Evolutionary conservation across 2,113 vertebrate species (phyloP).

Genomic region (Perca fluviatilis): DNA sequence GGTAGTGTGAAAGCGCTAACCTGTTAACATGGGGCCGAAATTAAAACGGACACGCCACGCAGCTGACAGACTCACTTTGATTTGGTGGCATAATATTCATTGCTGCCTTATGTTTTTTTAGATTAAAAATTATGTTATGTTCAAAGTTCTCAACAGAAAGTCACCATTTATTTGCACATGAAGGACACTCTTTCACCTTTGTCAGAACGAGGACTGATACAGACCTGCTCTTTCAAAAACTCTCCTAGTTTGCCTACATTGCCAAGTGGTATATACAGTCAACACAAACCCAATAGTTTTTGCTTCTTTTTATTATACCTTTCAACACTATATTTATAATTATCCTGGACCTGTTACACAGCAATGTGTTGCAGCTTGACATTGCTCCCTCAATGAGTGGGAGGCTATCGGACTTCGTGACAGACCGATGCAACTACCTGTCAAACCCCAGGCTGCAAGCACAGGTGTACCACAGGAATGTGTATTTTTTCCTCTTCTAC

Average conservation of each 20-base stretch:
- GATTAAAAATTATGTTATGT: background rate
- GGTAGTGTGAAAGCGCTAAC: no score
- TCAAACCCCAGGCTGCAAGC: slow-evolving; percentile 46
- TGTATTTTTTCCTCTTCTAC: slow-evolving; percentile 12
- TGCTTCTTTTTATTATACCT: slow-evolving; percentile 14
- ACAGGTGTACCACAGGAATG: slow-evolving; percentile 27
- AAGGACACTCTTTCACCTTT: slow-evolving; percentile 25
- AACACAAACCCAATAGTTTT: background rate
- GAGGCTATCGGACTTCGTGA: slow-evolving; percentile 48
- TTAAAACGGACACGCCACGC: no score
- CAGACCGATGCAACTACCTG: slow-evolving; percentile 53
- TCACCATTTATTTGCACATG: slow-evolving; percentile 11
- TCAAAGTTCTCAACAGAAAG: slow-evolving; percentile 7
- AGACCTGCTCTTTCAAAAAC: background rate
- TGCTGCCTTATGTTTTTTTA: slow-evolving; percentile 1
- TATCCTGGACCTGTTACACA: slow-evolving; percentile 28
- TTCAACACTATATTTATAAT: slow-evolving; percentile 13
- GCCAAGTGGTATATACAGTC: background rate
- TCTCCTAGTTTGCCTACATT: background rate
- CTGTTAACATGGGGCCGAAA: no score
- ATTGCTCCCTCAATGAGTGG: slow-evolving; percentile 38
- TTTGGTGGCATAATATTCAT: background rate
- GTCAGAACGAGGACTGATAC: slow-evolving; percentile 13
- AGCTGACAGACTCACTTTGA: no score
- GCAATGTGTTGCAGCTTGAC: slow-evolving; percentile 19